A percentile compares a stretch with the other conserved stretches of the same genome.
These are phyloP conservation scores for Hydrolagus colliei DNA, from an alignment of 2,797 vertebrate species.

Conservation along the genomic window DNA sequence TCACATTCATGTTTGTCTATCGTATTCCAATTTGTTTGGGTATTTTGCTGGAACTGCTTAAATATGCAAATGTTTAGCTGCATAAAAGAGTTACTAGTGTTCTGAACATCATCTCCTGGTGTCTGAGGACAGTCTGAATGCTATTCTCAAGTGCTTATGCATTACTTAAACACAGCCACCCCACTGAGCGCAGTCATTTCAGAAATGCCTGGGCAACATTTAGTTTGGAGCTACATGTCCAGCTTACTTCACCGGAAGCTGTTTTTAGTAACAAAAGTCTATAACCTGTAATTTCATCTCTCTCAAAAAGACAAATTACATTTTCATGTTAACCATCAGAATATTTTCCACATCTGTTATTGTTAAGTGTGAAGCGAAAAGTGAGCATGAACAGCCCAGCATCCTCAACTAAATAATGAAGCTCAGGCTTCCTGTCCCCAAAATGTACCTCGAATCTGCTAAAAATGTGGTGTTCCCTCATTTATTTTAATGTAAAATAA, in stretches of 20 bases:
- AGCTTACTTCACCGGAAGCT: slow-evolving; percentile 1
- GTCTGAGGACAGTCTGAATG: slow-evolving; percentile 31
- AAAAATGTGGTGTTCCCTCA: background rate
- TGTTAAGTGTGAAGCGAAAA: background rate
- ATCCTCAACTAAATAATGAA: background rate
- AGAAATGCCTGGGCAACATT: slow-evolving; percentile 27
- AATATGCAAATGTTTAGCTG: slow-evolving; percentile 30
- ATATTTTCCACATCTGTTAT: background rate
- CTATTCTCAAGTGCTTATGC: slow-evolving; percentile 30
- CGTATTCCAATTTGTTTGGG: slow-evolving; percentile 32
- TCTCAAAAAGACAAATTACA: slow-evolving; percentile 26
- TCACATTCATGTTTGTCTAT: slow-evolving; percentile 26
- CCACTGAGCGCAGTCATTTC: slow-evolving; percentile 25
- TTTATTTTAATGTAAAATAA: no score
- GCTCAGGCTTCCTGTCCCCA: background rate
- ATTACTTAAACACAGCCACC: slow-evolving; percentile 30
- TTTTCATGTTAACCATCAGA: slow-evolving; percentile 16
- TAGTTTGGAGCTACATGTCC: background rate
- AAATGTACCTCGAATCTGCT: background rate
- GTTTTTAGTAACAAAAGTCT: slow-evolving; percentile 19
- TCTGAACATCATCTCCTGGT: slow-evolving; percentile 29
- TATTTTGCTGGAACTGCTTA: slow-evolving; percentile 25
- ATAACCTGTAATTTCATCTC: slow-evolving; percentile 10
- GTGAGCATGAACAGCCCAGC: background rate
- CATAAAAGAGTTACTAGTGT: slow-evolving; percentile 31